These are phyloP conservation scores for Xestobium rufovillosum DNA, from an alignment of 2,888 invertebrate genomes.

Conservation along the genomic window DNA sequence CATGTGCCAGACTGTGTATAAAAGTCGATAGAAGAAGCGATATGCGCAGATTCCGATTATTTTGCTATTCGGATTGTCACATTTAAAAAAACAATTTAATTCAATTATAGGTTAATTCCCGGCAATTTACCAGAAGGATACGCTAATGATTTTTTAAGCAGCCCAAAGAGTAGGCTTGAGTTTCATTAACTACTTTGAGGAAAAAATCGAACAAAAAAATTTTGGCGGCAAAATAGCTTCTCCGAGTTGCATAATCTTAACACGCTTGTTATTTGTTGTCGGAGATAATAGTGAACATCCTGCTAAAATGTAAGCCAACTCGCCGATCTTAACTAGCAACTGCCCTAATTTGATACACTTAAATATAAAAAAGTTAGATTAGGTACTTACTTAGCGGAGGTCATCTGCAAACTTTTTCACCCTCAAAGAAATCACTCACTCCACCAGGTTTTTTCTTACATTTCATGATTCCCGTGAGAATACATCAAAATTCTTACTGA, in stretches of 20 bases:
- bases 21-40: too few species aligned
- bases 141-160: too few species aligned
- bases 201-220: too few species aligned
- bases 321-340: too few species aligned
- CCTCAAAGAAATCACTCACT: slow-evolving; percentile 27
- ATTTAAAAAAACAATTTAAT: too few species aligned
- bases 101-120: too few species aligned
- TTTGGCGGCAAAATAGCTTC: slow-evolving; percentile 27
- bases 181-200: too few species aligned
- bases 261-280: slow-evolving; percentile 31
- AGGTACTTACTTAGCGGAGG: slow-evolving; percentile 37
- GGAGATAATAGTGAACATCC: slow-evolving; percentile 38
- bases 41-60: too few species aligned
- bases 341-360: too few species aligned
- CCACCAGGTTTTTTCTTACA: slow-evolving; percentile 31
- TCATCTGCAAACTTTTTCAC: slow-evolving; percentile 40
- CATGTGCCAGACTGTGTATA: slow-evolving; percentile 35
- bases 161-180: too few species aligned
- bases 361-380: slow-evolving; percentile 9
- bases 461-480: slow-evolving; percentile 32
- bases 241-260: slow-evolving; percentile 27
- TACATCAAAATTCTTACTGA: slow-evolving; percentile 29
- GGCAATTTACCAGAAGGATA: too few species aligned
- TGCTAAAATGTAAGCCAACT: slow-evolving; percentile 32
- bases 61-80: too few species aligned